Evolutionary conservation across 2,113 vertebrate species (phyloP).

Genomic region (Heptranchias perlo): DNA sequence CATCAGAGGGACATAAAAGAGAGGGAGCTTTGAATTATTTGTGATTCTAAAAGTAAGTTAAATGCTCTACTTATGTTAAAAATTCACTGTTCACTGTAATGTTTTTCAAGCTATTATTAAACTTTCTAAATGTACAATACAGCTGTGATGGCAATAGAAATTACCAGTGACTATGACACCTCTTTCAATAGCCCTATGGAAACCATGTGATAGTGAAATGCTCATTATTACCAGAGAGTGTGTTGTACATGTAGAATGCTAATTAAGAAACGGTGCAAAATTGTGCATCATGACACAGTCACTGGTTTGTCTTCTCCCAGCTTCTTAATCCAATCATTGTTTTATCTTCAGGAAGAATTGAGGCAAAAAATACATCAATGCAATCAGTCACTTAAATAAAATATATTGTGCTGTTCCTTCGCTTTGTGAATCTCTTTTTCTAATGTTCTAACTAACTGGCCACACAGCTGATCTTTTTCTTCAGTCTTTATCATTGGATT

Average conservation of each 20-base stretch:
- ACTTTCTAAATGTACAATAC: not conserved
- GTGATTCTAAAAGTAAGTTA: not conserved
- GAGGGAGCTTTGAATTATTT: not conserved
- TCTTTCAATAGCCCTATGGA: not conserved
- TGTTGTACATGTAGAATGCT: not conserved
- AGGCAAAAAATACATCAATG: not conserved
- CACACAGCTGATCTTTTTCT: not conserved
- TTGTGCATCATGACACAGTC: not conserved
- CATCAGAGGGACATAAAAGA: not conserved
- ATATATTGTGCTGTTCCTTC: not conserved
- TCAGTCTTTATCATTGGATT: not conserved
- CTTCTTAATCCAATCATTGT: not conserved
- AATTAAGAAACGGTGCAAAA: not conserved
- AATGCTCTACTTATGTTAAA: not conserved
- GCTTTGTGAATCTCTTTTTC: not conserved
- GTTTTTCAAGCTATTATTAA: conserved; percentile 1
- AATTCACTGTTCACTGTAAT: not conserved
- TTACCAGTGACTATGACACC: not conserved
- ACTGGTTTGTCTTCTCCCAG: not conserved
- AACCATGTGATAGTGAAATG: not conserved
- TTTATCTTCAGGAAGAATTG: not conserved
- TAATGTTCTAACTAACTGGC: not conserved
- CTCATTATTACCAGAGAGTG: not conserved
- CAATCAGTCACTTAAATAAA: not conserved
- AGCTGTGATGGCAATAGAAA: not conserved